A percentile compares a stretch with the other conserved stretches of the same genome.
phyloP scores from a whole-genome alignment of 2,888 invertebrate genomes.

The Acanthosepion pharaonis region DNA sequence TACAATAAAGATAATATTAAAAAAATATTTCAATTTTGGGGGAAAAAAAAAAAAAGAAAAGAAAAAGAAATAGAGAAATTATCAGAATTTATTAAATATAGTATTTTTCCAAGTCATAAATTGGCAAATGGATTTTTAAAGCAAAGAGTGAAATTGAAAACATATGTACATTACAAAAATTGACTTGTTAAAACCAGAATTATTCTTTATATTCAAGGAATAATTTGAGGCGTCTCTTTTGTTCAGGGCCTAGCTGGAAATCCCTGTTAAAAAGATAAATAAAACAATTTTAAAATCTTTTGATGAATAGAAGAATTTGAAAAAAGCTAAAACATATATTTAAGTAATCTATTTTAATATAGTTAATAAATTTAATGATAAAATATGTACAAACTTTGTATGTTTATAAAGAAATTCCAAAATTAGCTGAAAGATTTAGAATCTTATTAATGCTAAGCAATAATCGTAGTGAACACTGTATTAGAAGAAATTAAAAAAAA shows the following conservation, averaged over 20 bases:
- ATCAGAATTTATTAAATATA: neutral
- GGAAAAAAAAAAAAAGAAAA: neutral
- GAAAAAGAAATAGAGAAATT: neutral
- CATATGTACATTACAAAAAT: neutral
- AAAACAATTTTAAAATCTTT: neutral
- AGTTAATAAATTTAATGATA: neutral
- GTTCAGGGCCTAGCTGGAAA: constrained; percentile 61
- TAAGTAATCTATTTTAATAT: too few species aligned
- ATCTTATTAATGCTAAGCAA: too few species aligned
- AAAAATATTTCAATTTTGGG: too few species aligned
- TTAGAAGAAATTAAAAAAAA: too few species aligned
- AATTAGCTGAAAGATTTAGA: neutral
- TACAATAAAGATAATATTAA: too few species aligned
- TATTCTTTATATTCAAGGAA: constrained; percentile 66
- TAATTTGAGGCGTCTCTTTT: constrained; percentile 61
- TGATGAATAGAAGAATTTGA: neutral
- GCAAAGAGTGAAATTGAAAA: neutral
- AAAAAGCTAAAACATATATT: neutral
- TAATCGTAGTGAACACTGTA: too few species aligned
- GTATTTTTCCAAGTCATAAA: neutral
- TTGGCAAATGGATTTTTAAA: neutral
- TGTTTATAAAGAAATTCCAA: neutral
- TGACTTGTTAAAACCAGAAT: neutral
- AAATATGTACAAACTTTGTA: neutral
- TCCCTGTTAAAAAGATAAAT: constrained; percentile 58